Evolutionary conservation across 2,113 vertebrate genomes (phyloP), one percentile per base, ranked within the genome.

Genomic region (Hemichromis elongatus): DNA sequence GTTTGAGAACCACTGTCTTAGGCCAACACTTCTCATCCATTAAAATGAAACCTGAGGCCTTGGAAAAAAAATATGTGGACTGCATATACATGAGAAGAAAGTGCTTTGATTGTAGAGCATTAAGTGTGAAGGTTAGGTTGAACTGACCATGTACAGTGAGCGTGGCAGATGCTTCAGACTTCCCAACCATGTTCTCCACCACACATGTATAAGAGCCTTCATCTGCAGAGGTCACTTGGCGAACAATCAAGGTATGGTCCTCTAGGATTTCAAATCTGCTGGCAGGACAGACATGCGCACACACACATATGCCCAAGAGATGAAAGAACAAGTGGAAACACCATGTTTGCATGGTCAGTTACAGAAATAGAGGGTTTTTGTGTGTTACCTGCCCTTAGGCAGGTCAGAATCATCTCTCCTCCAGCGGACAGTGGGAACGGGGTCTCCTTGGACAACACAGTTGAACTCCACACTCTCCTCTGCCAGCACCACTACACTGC

Each of bases 101-200:
- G 16, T 26, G 24, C 50, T 79, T 33, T 1, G 3, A 81, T 79
- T 66, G 28, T 68, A 85, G 35, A 26, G 52, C 18, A 59, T 88
- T 33, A 47, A 14, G 50, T 50, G 68, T 33, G 33, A 78, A 52
- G 26, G 30, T 84, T 3, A 56, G 35, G 77, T 61, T 82, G 88
- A 5, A 86, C 88, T 93, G 95, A 98, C 98, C 98, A 95, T 99
- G 98, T n/a, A 99, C 97, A 26, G 97, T 98, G 77, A 99, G 93
- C 52, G 96, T 97, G 82, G 98, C 98, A 3, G 98, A 97, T 3
- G 97, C 97, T 94, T 99, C 98, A 11, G 98, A 96, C 93, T 98
- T 98, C 80, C 98, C 98, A 79, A 99, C 98, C 97, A 99, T 99
- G 92, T 99, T 99, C 95, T 99, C 98, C 68, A 97, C 98, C 77